Evolutionary conservation across 1,140 invertebrate genomes (phyloP), one percentile per base, ranked within the genome.

Genomic region (Pseudomyrmex cubaensis): DNA sequence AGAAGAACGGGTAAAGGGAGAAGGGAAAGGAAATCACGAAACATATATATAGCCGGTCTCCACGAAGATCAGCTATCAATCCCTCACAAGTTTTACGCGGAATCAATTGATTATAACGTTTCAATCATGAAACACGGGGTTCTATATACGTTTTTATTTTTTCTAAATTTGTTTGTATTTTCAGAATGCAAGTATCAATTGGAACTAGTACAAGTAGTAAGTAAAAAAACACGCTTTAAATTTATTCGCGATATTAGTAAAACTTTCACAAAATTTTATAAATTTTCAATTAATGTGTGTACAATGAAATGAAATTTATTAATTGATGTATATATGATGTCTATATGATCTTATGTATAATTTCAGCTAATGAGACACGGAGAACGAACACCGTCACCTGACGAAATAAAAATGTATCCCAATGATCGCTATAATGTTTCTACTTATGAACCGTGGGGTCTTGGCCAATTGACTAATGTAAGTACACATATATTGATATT

Each of bases 401-500:
- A 88, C 35, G 95, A 35, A 35, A 35, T 35, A 35, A 35, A 95
- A 90, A 92, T 94, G 88, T 93, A 94, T 66, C 94, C 95, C 3
- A 94, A 94, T 73, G 94, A 95, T 35, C 64, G 80, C 5, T 93
- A 94, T 74, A 88, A 93, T 63, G 2, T 22, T 8, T 73, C 85
- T 4, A 10, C 7, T 35, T 90, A 89, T 25, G 78, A 86, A 20
- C 95, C 95, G 35, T 94, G 94, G 88, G 94, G 94, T 50, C 91
- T 94, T 54, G 94, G 93, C 17, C 94, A 95, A 54, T 90, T 95
- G 86, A 95, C 95, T 57, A 95, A 95, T 82, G 95, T 95, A 92
- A 93, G 93, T 89, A 69, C 2, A n/a, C 72, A 52, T n/a, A 62
- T 9, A 20, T 56, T 54, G 20, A 76, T 44, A 63, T 10, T 61